These are phyloP conservation scores for Nebria brevicollis DNA, from an alignment of 2,888 invertebrate genomes.

Conservation along the genomic window DNA sequence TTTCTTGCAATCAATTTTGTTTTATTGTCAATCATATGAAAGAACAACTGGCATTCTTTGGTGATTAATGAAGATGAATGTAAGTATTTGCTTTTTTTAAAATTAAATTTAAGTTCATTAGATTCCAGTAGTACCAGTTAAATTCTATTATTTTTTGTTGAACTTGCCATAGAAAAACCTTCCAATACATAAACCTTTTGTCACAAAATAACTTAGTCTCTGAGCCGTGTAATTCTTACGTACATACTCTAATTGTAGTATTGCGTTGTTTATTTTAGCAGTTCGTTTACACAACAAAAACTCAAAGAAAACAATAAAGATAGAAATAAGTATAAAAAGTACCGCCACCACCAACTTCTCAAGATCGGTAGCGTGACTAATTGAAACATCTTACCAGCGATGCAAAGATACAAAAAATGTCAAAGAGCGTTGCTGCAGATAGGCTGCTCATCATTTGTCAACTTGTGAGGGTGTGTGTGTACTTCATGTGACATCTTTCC, in stretches of 20 bases:
- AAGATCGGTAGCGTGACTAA: slow-evolving; percentile 57
- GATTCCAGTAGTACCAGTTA: too few species aligned
- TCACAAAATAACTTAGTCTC: slow-evolving; percentile 2
- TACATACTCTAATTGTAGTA: background rate
- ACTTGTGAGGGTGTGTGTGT: slow-evolving; percentile 37
- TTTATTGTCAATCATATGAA: background rate
- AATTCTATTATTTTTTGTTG: too few species aligned
- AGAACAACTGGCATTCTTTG: background rate
- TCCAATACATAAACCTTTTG: background rate
- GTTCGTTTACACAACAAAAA: slow-evolving; percentile 22
- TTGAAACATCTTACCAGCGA: slow-evolving; percentile 55
- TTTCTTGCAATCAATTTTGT: background rate
- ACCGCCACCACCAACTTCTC: slow-evolving; percentile 35
- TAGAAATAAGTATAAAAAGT: slow-evolving; percentile 23
- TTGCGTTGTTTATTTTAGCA: slow-evolving; percentile 35
- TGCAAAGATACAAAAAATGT: slow-evolving; percentile 52
- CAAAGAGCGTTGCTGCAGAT: slow-evolving; percentile 55
- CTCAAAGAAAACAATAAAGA: background rate
- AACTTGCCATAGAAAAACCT: too few species aligned
- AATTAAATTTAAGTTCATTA: too few species aligned
- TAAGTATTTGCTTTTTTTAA: background rate
- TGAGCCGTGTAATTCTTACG: slow-evolving; percentile 27
- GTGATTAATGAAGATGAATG: background rate
- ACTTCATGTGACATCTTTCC: slow-evolving; percentile 30
- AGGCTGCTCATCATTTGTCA: slow-evolving; percentile 56